phyloP scores from a whole-genome alignment of 1,140 invertebrate species.

The Caligus rogercresseyi region DNA sequence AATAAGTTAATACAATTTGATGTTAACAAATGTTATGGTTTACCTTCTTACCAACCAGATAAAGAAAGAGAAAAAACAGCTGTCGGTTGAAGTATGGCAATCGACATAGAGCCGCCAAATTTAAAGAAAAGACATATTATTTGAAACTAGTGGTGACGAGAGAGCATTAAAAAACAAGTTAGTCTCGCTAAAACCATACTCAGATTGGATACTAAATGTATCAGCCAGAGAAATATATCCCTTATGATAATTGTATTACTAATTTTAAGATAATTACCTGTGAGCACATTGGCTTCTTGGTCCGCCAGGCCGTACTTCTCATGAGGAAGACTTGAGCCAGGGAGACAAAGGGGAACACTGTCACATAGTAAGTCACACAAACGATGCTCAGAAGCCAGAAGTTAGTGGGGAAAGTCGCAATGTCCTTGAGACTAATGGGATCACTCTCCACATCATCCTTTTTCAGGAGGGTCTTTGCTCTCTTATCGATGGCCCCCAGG shows the following conservation, averaged over 20 bases:
- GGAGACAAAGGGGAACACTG: constrained; percentile 92
- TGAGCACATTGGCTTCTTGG: constrained; percentile 57
- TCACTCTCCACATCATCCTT: constrained; percentile 43
- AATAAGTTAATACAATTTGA: too few species aligned
- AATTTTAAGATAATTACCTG: constrained; percentile 37
- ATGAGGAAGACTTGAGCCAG: constrained; percentile 80
- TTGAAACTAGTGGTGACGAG: too few species aligned
- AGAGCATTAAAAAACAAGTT: too few species aligned
- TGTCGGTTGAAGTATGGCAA: too few species aligned
- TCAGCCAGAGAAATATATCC: neutral
- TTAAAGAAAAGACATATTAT: too few species aligned
- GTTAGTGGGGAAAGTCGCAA: constrained; percentile 57
- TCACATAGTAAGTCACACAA: constrained; percentile 83
- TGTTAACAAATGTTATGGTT: too few species aligned
- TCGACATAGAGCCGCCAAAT: too few species aligned
- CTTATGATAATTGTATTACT: neutral
- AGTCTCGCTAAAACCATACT: too few species aligned
- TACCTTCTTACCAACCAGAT: too few species aligned
- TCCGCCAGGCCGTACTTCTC: constrained; percentile 54
- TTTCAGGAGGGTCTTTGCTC: constrained; percentile 49
- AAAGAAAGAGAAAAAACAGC: too few species aligned
- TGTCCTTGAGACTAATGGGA: constrained; percentile 45
- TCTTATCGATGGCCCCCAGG: constrained; percentile 68
- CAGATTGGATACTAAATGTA: too few species aligned
- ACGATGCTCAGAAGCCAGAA: constrained; percentile 80